Conservation (phyloP, 2,113 vertebrate species). For the Kryptolebias marmoratus region DNA sequence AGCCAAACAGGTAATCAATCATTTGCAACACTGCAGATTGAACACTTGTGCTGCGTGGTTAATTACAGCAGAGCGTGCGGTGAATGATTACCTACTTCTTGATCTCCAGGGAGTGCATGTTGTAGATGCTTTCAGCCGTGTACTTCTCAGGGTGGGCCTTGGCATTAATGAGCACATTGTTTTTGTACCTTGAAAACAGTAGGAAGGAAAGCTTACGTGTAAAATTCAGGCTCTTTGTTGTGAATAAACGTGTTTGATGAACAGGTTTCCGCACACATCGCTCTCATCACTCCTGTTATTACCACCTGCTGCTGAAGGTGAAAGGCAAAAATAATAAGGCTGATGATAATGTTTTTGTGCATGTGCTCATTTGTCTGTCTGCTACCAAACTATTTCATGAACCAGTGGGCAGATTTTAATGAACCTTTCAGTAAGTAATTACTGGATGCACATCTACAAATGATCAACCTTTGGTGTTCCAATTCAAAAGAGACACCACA, state of each 20-base stretch:
- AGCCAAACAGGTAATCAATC: not conserved
- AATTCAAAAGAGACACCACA: too few relatives aligned
- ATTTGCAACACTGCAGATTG: not conserved
- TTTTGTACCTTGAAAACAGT: conserved; percentile 91
- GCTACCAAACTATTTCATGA: too few relatives aligned
- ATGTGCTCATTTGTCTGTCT: too few relatives aligned
- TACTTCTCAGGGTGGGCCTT: conserved; percentile 90
- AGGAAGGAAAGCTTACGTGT: not conserved
- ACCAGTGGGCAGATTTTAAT: too few relatives aligned
- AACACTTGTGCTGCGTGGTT: not conserved
- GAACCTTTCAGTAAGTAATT: too few relatives aligned
- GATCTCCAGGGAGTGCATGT: conserved; percentile 96
- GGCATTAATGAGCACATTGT: conserved; percentile 92
- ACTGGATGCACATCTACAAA: too few relatives aligned
- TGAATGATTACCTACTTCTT: conserved; percentile 83
- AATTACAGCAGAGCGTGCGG: not conserved
- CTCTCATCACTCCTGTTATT: not conserved
- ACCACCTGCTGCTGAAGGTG: not conserved
- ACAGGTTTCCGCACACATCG: too few relatives aligned
- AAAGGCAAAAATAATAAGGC: too few relatives aligned
- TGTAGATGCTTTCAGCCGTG: conserved; percentile 86
- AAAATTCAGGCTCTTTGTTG: too few relatives aligned
- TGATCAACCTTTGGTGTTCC: too few relatives aligned
- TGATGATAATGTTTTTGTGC: too few relatives aligned
- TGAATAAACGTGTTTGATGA: too few relatives aligned